These are phyloP conservation scores for Cygnus buccinator DNA, from an alignment of 2,113 vertebrate species.

Conservation along the genomic window DNA sequence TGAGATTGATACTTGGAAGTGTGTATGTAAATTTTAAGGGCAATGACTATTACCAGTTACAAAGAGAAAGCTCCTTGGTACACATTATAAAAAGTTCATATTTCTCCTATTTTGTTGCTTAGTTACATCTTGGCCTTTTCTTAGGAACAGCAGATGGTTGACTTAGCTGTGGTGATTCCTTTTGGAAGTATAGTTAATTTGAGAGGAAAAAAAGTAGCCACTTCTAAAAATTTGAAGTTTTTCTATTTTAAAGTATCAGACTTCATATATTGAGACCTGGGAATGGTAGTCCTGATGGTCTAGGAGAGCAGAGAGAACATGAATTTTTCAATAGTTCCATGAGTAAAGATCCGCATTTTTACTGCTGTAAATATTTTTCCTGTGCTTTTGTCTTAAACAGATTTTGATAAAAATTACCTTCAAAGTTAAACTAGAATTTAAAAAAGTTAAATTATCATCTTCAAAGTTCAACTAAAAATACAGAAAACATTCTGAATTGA, in stretches of 20 bases:
- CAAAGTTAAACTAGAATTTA: too few species aligned
- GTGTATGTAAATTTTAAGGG: background rate
- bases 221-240: background rate
- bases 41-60: background rate
- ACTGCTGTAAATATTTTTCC: background rate
- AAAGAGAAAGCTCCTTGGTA: background rate
- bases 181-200: slow-evolving; percentile 1
- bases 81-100: background rate
- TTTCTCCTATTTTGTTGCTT: slow-evolving; percentile 37
- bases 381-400: background rate
- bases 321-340: background rate
- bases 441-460: background rate
- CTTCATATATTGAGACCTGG: background rate
- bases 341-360: background rate
- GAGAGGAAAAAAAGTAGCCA: background rate
- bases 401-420: background rate
- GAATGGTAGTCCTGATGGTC: background rate
- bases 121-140: slow-evolving; percentile 12
- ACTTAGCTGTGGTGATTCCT: background rate
- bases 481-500: background rate
- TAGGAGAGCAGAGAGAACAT: background rate
- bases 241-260: background rate
- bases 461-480: background rate
- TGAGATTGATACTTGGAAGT: background rate
- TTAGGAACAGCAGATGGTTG: background rate